Evolutionary conservation across 2,113 vertebrate genomes (phyloP).

Genomic region (Circaetus cinerascens): DNA sequence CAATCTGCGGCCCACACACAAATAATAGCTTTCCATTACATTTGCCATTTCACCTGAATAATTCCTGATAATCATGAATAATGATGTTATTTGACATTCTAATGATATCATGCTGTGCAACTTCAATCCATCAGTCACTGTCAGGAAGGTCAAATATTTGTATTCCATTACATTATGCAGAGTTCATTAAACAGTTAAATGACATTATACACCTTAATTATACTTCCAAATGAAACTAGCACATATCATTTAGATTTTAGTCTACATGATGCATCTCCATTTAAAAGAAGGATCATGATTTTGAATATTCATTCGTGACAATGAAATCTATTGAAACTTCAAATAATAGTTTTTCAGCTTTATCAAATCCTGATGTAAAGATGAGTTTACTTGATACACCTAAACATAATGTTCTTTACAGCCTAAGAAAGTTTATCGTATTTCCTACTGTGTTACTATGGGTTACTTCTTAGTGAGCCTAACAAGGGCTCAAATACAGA

Average conservation of each 20-base stretch:
- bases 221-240: slow-evolving; percentile 67
- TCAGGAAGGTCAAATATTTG: slow-evolving; percentile 83
- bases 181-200: slow-evolving; percentile 81
- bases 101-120: slow-evolving; percentile 76
- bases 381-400: neutral
- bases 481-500: neutral
- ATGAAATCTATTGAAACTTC: neutral
- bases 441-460: neutral
- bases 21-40: slow-evolving; percentile 77
- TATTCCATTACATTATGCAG: slow-evolving; percentile 65
- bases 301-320: neutral
- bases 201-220: slow-evolving; percentile 71
- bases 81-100: slow-evolving; percentile 85
- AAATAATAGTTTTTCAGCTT: neutral
- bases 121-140: slow-evolving; percentile 83
- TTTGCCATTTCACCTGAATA: slow-evolving; percentile 81
- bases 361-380: neutral
- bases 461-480: neutral
- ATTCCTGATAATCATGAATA: slow-evolving; percentile 87
- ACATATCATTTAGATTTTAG: slow-evolving; percentile 57
- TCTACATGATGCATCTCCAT: slow-evolving; percentile 31
- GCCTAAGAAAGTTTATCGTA: neutral
- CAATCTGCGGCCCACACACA: slow-evolving; percentile 66
- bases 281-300: slow-evolving; percentile 31
- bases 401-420: neutral